Evolutionary conservation across 2,797 vertebrate species (phyloP), one percentile per base, ranked within the genome.

Genomic region (Lepilemur septentrionalis): DNA sequence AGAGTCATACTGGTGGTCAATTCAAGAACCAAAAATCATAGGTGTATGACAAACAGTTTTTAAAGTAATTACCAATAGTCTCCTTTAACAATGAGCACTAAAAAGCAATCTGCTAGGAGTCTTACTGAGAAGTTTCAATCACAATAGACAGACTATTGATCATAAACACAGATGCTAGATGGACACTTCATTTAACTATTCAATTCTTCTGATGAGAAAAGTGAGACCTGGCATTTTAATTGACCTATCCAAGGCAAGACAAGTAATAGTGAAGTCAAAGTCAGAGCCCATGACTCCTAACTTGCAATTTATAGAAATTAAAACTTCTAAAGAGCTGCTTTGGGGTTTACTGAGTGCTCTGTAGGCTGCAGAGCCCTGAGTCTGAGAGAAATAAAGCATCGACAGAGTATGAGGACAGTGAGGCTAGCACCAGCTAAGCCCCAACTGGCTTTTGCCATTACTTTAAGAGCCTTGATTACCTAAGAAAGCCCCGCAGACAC

Each of bases 371-470:
- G 4, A 11, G 38, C 38, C 18, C 8, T 4, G 35, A 59, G 69
- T 14, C 1, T 15, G 41, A 32, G 32, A 83, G 17, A 32, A 25
- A 83, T 13, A 65, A 72, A 86, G 14, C 5, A 41, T 10, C 15
- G 2, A 30, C 0, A n/a, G 20, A 50, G 22, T 7, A 20, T 0
- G 3, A 48, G 4, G 13, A 38, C 23, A 32, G 7, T 1, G 46
- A 11, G 20, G 17, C 43, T n/a, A 46, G 59, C 2, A 32, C 7
- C 23, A 22, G 2, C 10, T 22, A 48, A 91, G 35, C 43, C 46
- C 41, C 46, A 15, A 23, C 1, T 83, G 38, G 61, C 10, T 72
- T 79, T 4, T n/a, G 28, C 11, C 75, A 18, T 25, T 28, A 61
- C 35, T 48, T 10, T 28, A 72, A 85, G 12, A 48, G 61, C 22